These are phyloP conservation scores for Tupiocoris notatus DNA, from an alignment of 2,888 invertebrate species.

Conservation along the genomic window DNA sequence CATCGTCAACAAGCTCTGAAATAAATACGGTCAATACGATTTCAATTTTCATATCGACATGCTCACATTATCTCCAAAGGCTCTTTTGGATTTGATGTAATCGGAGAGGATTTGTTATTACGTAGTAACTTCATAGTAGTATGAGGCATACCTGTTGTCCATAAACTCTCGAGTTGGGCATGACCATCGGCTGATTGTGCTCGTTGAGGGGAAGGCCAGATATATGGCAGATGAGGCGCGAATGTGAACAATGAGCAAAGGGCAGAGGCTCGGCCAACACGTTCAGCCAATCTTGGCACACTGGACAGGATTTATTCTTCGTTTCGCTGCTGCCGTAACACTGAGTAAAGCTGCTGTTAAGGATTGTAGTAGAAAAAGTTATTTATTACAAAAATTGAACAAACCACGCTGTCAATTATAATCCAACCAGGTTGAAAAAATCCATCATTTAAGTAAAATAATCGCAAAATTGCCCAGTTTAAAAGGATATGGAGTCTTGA, in stretches of 20 bases:
- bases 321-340: slow-evolving; percentile 68
- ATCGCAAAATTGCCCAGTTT: background rate
- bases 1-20: slow-evolving; percentile 84
- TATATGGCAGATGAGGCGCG: slow-evolving; percentile 86
- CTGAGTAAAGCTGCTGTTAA: slow-evolving; percentile 55
- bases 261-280: slow-evolving; percentile 83
- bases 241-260: slow-evolving; percentile 94
- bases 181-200: slow-evolving; percentile 96
- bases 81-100: too few species aligned
- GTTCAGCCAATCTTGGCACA: slow-evolving; percentile 85
- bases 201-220: slow-evolving; percentile 91
- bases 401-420: too few species aligned
- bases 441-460: background rate
- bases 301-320: slow-evolving; percentile 84
- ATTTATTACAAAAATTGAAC: too few species aligned
- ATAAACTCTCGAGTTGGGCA: slow-evolving; percentile 97
- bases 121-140: too few species aligned
- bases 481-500: slow-evolving; percentile 86
- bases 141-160: slow-evolving; percentile 70
- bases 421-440: background rate
- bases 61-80: too few species aligned
- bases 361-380: background rate
- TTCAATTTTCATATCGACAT: too few species aligned
- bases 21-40: too few species aligned
- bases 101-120: too few species aligned